Evolutionary conservation across 2,113 vertebrate species (phyloP), one percentile per base, ranked within the genome.

Genomic region (Bagarius yarrelli): DNA sequence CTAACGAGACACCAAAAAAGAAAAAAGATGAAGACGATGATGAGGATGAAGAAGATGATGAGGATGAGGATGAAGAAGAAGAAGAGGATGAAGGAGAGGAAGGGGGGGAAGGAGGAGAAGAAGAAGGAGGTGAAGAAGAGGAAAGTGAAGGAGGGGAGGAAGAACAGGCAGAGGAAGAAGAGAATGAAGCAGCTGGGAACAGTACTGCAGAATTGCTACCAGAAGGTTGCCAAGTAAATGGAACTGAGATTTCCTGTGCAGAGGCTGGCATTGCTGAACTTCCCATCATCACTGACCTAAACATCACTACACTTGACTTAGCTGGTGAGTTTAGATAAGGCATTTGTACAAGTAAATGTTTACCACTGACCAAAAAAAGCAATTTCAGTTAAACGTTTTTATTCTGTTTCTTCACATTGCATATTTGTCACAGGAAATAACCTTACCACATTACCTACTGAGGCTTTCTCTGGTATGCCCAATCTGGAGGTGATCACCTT

Each of bases 401-500:
- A 23, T 32, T 74, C 13, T 66, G 5, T 25, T 59, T 16, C 44
- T 34, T 78, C 2, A n/a, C n/a, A n/a, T n/a, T n/a, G n/a, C n/a
- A 34, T 77, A 18, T 77, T 2, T 40, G 34, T 86, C 85, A 6
- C 79, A 96, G 95, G 93, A 47, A 95, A 95, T 50, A 89, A 92
- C 85, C 91, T 94, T 67, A 85, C 87, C 60, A 86, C 63, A 63
- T 86, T 96, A 74, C 47, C 87, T 0, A 75, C 85, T 5, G 80
- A 85, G 36, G 77, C 66, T 5, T 92, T 96, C 85, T 86, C 88
- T 1, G 93, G 91, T 2, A 83, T 95, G 16, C 90, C 86, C 0
- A 87, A 89, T 59, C 87, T 95, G 84, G 90, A 94, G 73, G 85
- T 89, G 32, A 82, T 96, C 85, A 93, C 95, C 85, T 88, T 95